Conservation (phyloP, 2,797 vertebrate genomes). For the Siniperca undulata region DNA sequence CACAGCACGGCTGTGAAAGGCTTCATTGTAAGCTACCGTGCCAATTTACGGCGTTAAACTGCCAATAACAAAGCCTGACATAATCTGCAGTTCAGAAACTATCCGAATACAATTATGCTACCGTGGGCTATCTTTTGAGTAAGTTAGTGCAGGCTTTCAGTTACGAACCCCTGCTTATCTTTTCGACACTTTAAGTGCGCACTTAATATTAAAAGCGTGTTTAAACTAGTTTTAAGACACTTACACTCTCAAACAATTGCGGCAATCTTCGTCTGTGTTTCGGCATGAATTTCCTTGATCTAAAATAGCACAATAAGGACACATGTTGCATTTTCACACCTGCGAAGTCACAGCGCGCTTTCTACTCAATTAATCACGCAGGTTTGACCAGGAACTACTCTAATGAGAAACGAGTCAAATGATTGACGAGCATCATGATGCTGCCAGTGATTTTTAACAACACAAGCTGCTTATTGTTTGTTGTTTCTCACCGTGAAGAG, state of each 20-base stretch:
- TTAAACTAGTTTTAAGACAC: neutral
- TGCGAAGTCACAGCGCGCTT: slow-evolving; percentile 65
- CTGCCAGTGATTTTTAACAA: slow-evolving; percentile 74
- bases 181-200: neutral
- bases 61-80: neutral
- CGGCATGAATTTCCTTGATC: neutral
- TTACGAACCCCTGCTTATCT: neutral
- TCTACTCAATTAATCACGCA: slow-evolving; percentile 75
- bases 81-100: neutral
- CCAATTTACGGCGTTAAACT: slow-evolving; percentile 2
- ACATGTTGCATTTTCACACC: slow-evolving; percentile 77
- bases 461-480: slow-evolving; percentile 79
- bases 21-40: slow-evolving; percentile 51
- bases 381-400: slow-evolving; percentile 77
- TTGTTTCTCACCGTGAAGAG: slow-evolving; percentile 74
- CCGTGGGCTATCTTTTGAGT: neutral
- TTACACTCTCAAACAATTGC: accelerated
- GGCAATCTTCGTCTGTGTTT: accelerated
- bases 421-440: slow-evolving; percentile 75
- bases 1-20: neutral
- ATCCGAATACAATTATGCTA: neutral
- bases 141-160: neutral
- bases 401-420: slow-evolving; percentile 78
- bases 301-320: slow-evolving; percentile 32
- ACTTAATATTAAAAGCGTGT: neutral